Conservation (phyloP, 2,888 invertebrate genomes). For the Xylota segnis region DNA sequence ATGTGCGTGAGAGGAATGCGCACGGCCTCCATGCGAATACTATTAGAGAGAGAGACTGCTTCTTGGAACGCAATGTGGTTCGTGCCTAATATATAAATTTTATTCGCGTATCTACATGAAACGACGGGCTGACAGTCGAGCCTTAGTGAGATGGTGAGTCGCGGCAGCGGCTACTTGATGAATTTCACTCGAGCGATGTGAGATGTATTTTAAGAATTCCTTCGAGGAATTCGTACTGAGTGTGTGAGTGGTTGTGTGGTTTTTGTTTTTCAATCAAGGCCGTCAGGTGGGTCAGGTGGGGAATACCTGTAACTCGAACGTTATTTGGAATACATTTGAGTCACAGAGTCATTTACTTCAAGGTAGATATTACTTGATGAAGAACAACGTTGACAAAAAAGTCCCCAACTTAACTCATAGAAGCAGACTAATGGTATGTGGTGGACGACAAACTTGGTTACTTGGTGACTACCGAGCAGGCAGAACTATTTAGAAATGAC, state of each 20-base stretch:
- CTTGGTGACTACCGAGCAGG: too few species aligned
- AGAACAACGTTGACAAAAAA: too few species aligned
- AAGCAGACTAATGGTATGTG: too few species aligned
- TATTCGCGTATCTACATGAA: constrained; percentile 57
- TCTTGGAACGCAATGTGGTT: constrained; percentile 59
- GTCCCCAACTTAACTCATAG: too few species aligned
- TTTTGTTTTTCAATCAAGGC: not conserved
- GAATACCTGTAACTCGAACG: not conserved
- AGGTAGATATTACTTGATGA: too few species aligned
- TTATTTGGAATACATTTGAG: not conserved
- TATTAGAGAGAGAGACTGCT: constrained; percentile 31
- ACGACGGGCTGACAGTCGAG: not conserved
- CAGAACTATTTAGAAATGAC: too few species aligned
- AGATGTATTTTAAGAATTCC: constrained; percentile 52
- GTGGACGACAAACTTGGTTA: too few species aligned
- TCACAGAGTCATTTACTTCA: too few species aligned
- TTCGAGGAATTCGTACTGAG: constrained; percentile 28
- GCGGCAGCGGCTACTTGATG: constrained; percentile 14
- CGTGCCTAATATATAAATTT: constrained; percentile 68
- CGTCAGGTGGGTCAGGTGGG: constrained; percentile 26
- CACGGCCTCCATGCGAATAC: constrained; percentile 27
- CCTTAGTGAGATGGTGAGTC: not conserved
- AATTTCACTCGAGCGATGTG: constrained; percentile 51
- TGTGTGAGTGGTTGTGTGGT: not conserved
- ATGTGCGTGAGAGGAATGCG: constrained; percentile 70